Evolutionary conservation across 2,113 vertebrate genomes (phyloP).

Genomic region (Elanus axillaris): DNA sequence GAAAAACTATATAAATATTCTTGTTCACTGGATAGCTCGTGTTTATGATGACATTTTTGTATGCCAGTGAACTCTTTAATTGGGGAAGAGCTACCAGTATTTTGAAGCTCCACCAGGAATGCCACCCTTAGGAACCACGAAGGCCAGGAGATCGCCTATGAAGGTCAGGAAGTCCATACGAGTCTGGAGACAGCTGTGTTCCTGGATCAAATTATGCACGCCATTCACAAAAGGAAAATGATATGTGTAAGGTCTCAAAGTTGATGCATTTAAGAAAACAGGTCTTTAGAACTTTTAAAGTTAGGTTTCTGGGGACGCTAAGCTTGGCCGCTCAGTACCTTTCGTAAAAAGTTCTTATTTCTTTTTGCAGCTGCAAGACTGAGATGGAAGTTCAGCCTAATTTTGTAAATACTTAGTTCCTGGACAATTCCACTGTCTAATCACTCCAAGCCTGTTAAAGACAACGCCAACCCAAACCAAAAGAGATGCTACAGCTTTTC

Average conservation of each 20-base stretch:
- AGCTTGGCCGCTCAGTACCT: background rate
- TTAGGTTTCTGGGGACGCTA: background rate
- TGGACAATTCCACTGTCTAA: background rate
- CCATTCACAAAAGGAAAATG: background rate
- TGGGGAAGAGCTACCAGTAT: background rate
- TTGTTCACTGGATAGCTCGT: background rate
- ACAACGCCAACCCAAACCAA: background rate
- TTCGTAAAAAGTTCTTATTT: background rate
- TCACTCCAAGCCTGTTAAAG: background rate
- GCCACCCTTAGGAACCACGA: background rate
- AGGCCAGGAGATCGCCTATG: background rate
- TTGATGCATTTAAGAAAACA: background rate
- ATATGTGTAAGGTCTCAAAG: background rate
- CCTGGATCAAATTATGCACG: background rate
- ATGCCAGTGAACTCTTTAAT: background rate
- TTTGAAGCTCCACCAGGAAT: background rate
- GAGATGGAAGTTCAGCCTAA: background rate
- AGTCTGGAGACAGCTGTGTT: background rate
- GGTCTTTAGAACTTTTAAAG: background rate
- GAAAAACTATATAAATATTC: background rate
- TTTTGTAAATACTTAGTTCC: background rate
- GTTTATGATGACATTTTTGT: background rate
- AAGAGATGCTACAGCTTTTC: background rate
- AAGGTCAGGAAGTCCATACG: background rate
- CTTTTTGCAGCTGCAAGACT: background rate